phyloP scores from a whole-genome alignment of 2,888 invertebrate genomes.

The Agriopis marginaria region DNA sequence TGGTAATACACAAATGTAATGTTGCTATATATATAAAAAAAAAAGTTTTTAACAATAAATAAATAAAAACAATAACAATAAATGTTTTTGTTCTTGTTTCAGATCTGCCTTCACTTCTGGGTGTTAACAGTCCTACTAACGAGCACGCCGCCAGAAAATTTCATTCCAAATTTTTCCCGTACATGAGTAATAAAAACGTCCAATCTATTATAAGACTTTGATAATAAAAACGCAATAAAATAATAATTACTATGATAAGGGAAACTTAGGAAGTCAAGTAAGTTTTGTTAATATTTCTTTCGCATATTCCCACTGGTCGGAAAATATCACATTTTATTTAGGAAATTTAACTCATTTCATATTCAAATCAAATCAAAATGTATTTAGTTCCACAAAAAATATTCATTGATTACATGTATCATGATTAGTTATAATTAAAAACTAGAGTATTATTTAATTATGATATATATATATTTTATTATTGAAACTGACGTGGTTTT shows the following conservation, averaged over 20 bases:
- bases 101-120: slow-evolving; percentile 93
- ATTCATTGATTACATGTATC: too few relatives aligned
- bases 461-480: too few relatives aligned
- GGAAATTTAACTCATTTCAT: neutral
- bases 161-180: slow-evolving; percentile 49
- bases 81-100: slow-evolving; percentile 46
- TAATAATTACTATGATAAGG: neutral
- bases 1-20: too few relatives aligned
- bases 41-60: too few relatives aligned
- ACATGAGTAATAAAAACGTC: slow-evolving; percentile 26
- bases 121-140: slow-evolving; percentile 92
- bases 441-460: too few relatives aligned
- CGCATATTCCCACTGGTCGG: neutral
- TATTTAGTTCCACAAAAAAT: too few relatives aligned
- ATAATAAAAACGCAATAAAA: slow-evolving; percentile 11
- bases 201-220: slow-evolving; percentile 13
- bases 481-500: too few relatives aligned
- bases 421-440: too few relatives aligned
- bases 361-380: neutral
- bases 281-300: slow-evolving; percentile 1
- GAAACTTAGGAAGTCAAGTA: slow-evolving; percentile 1
- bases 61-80: too few relatives aligned
- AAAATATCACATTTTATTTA: neutral
- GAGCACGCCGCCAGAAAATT: slow-evolving; percentile 85
- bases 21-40: too few relatives aligned